A percentile compares a stretch with the other conserved stretches of the same genome.
These are phyloP conservation scores for Crioceris asparagi DNA, from an alignment of 2,888 invertebrate genomes.

Conservation along the genomic window DNA sequence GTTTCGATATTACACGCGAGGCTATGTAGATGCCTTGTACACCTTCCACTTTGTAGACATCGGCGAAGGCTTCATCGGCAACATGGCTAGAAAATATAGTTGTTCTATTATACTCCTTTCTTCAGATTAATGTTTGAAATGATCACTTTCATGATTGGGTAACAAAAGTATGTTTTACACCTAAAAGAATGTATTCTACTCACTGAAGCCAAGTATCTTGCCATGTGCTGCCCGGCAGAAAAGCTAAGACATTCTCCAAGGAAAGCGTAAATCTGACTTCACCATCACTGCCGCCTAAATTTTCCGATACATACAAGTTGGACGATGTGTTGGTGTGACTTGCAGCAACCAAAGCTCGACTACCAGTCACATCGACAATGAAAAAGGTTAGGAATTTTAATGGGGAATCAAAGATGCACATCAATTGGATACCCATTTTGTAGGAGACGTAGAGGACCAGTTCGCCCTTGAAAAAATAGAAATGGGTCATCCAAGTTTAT, in stretches of 20 bases:
- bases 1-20: constrained; percentile 56
- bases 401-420: constrained; percentile 65
- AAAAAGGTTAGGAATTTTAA: constrained; percentile 58
- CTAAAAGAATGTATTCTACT: constrained; percentile 30
- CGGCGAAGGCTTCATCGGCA: constrained; percentile 73
- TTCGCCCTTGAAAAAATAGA: constrained; percentile 18
- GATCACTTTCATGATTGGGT: too few relatives aligned
- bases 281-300: constrained; percentile 39
- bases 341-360: constrained; percentile 70
- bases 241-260: constrained; percentile 69
- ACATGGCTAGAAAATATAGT: constrained; percentile 49
- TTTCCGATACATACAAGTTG: constrained; percentile 74
- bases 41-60: constrained; percentile 79
- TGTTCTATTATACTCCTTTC: background rate
- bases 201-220: constrained; percentile 74
- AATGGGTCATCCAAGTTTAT: too few relatives aligned
- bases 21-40: constrained; percentile 83
- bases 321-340: constrained; percentile 63
- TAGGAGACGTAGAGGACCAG: constrained; percentile 65
- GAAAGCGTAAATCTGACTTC: constrained; percentile 66
- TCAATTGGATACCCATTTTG: constrained; percentile 56
- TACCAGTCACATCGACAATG: constrained; percentile 73
- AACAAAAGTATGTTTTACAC: background rate
- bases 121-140: too few relatives aligned
- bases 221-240: constrained; percentile 74